Conservation (phyloP, 2,113 vertebrate species). For the Amphiprion percula region DNA sequence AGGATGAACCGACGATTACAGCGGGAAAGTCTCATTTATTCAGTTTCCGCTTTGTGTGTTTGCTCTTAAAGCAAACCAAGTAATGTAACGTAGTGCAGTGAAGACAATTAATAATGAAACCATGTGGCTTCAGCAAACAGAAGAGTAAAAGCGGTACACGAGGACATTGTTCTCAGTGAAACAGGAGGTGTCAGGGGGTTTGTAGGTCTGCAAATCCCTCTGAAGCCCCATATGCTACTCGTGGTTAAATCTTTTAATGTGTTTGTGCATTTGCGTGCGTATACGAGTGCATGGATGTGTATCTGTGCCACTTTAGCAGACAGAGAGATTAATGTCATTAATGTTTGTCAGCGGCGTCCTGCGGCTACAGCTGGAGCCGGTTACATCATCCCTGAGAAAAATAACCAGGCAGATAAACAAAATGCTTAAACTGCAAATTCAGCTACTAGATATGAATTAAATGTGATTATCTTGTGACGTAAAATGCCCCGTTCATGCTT, state of each 20-base stretch:
- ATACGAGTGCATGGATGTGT: constrained; percentile 1
- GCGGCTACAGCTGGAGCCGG: constrained; percentile 53
- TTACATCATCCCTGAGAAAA: constrained; percentile 51
- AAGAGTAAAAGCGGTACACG: constrained; percentile 7
- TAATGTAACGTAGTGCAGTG: constrained; percentile 3
- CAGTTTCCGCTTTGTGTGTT: constrained; percentile 28
- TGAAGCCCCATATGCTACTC: constrained; percentile 65
- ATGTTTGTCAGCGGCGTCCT: constrained; percentile 57
- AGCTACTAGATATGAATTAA: background rate
- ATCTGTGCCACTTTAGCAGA: constrained; percentile 58
- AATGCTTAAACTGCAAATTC: constrained; percentile 25
- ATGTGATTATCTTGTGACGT: background rate
- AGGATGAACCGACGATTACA: background rate
- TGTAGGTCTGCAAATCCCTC: constrained; percentile 61
- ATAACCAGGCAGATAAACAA: background rate
- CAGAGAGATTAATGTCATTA: constrained; percentile 69
- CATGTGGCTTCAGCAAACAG: constrained; percentile 8
- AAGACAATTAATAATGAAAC: constrained; percentile 41
- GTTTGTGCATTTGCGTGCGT: constrained; percentile 35
- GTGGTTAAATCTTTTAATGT: constrained; percentile 65
- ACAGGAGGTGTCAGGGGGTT: constrained; percentile 40
- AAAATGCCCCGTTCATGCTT: background rate
- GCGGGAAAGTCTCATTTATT: background rate
- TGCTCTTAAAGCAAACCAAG: constrained; percentile 17
- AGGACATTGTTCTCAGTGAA: constrained; percentile 38